Evolutionary conservation across 1,140 invertebrate species (phyloP), one percentile per base, ranked within the genome.

Genomic region (Calliopsis andreniformis): DNA sequence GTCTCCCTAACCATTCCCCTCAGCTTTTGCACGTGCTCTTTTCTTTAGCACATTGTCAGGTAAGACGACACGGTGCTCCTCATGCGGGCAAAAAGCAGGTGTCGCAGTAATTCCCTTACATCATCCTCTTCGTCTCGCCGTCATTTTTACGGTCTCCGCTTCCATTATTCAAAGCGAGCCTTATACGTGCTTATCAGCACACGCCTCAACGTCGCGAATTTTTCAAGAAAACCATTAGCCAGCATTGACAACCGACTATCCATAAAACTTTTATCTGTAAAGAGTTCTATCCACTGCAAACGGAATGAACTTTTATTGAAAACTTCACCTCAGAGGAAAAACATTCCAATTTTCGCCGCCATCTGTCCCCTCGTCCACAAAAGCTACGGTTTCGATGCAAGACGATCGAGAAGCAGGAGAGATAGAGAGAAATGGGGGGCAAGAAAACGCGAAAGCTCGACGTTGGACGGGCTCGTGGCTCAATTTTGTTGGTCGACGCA

Each of bases 1-100:
- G 25, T 58, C 55, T 39, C 32, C 16, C 32, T 20, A 10, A 1
- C 55, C 14, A 10, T 39, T 58, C n/a, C 23, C 12, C n/a, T 55
- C 7, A 28, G 3, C 25, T n/a, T 55, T 23, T 25, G 35, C 30
- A 16, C 56, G 51, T 62, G 23, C 16, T 35, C n/a, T 35, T 53
- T 55, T 16, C 49, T 47, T 23, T 8, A 14, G 14, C 12, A 7
- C 16, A 12, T 20, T 12, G 49, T 42, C n/a, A 43, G n/a, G 35
- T 49, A 32, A 55, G 35, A 43, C 25, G 18, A 42, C 23, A 2
- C n/a, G 32, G 58, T 18, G 18, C 25, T 51, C n/a, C 25, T 61
- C 32, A 28, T 73, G 49, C 47, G 62, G 70, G 61, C 39, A 73
- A 42, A 23, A 55, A 66, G 70, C 70, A 73, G 70, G 61, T 73